Conservation (phyloP, 2,113 vertebrate species). For the Dipodomys merriami region DNA sequence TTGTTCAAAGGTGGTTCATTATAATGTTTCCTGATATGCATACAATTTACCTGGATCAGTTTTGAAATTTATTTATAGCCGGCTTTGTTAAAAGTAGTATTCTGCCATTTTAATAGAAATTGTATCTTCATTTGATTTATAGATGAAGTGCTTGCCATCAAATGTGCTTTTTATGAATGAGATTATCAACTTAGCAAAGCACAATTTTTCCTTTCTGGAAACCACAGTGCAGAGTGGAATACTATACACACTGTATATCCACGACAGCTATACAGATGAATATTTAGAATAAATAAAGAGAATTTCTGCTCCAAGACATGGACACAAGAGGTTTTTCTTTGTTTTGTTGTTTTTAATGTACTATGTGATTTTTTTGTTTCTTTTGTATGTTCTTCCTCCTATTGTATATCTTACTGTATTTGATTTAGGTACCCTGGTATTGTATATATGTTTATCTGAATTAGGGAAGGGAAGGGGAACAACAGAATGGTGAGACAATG, state of each 20-base stretch:
- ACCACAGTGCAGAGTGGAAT: conserved; percentile 52
- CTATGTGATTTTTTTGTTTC: too few relatives aligned
- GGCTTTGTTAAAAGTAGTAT: not conserved
- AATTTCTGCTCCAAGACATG: not conserved
- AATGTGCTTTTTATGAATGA: conserved; percentile 63
- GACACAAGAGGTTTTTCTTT: too few relatives aligned
- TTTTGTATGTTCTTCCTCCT: too few relatives aligned
- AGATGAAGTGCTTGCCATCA: conserved; percentile 26
- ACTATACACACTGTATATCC: not conserved
- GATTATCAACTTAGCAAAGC: not conserved
- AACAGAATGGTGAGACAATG: too few relatives aligned
- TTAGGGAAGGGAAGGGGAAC: too few relatives aligned
- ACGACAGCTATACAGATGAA: not conserved
- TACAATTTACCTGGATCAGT: not conserved
- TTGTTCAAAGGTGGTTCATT: too few relatives aligned
- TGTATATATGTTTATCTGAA: too few relatives aligned
- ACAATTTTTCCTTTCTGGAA: conserved; percentile 38
- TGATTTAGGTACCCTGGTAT: too few relatives aligned
- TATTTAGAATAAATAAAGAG: conserved; percentile 24
- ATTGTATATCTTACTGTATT: too few relatives aligned
- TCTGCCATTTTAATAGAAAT: conserved; percentile 44
- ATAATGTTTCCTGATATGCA: too few relatives aligned
- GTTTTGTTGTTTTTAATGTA: too few relatives aligned
- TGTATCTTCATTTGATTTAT: conserved; percentile 10
- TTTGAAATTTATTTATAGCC: conserved; percentile 36